Evolutionary conservation across 1,140 invertebrate species (phyloP).

Genomic region (Trypoxylus dichotomus): DNA sequence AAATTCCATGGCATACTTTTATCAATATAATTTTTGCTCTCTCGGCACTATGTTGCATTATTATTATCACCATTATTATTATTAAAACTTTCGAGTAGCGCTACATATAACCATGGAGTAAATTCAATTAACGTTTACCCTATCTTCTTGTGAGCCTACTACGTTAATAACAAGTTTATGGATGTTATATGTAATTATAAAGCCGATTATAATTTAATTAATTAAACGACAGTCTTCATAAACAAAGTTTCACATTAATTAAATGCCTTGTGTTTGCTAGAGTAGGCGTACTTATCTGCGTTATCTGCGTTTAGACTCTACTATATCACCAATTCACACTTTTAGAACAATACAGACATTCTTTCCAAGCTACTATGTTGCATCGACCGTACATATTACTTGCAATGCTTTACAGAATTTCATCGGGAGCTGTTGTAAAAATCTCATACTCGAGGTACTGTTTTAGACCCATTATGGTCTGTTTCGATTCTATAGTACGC

Average conservation of each 20-base stretch:
- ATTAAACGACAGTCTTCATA: not conserved
- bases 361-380: too few species aligned
- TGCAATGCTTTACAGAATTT: too few species aligned
- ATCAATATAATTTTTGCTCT: too few species aligned
- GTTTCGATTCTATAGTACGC: not conserved
- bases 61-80: too few species aligned
- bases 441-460: not conserved
- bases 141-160: not conserved
- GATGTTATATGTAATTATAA: conserved; percentile 4
- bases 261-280: not conserved
- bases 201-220: not conserved
- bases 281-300: not conserved
- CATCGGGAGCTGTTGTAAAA: not conserved
- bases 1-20: too few species aligned
- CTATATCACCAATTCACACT: not conserved
- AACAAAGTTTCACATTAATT: conserved; percentile 13
- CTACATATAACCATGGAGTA: not conserved
- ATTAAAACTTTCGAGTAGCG: not conserved
- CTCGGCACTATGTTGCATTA: too few species aligned
- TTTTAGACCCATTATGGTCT: not conserved
- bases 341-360: not conserved
- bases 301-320: not conserved
- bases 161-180: not conserved
- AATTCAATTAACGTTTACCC: not conserved
- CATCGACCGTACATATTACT: too few species aligned